Base-by-base conservation (phyloP, 2,888 invertebrate species). In the Conistra vaccinii region DNA sequence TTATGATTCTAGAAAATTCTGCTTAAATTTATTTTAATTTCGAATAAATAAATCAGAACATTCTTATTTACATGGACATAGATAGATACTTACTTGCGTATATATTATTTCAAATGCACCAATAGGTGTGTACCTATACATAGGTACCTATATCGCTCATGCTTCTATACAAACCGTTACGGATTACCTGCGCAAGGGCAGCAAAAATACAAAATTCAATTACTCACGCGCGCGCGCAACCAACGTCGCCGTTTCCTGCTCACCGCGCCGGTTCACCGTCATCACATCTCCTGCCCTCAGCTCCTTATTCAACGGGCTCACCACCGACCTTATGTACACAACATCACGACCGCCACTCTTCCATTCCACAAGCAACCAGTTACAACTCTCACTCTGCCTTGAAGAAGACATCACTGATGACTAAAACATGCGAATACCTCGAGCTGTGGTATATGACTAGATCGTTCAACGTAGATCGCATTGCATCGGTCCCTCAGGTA, bases 281-380 rank as follows among this genome's bases (percentile, higher is more conserved):
- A 92, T 76, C 45, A 81, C 74, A 66, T 88, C 88, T 2, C 92
- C 93, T 14, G 86, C 68, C 74, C 86, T 87, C 80, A 91, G 58
- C 42, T 90, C 89, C 53, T 84, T 85, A 0, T 77, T 84, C 26
- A 82, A 42, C 3, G 88, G 89, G 53, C 84, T 89, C 53, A 90
- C 71, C 73, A 93, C 85, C 17, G 89, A 88, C 70, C 87, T 87
- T 42, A 87, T 83, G 69, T 90, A 88, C 71, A 92, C 90, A 71
- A 92, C 92, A 79, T 90, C 88, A 23, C 86, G 88, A 32, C 85
- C 89, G 57, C 91, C 91, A 69, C 85, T 89, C 26, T 87, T 88
- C 94, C 93, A 95, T 78, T 94, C 92, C 51, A 94, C 92, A 42
- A 94, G 73, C 62, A 94, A 89, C 94, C 94, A 95, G 79, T 70